Conservation (phyloP, 2,888 invertebrate genomes). For the Cheilosia vulpina region DNA sequence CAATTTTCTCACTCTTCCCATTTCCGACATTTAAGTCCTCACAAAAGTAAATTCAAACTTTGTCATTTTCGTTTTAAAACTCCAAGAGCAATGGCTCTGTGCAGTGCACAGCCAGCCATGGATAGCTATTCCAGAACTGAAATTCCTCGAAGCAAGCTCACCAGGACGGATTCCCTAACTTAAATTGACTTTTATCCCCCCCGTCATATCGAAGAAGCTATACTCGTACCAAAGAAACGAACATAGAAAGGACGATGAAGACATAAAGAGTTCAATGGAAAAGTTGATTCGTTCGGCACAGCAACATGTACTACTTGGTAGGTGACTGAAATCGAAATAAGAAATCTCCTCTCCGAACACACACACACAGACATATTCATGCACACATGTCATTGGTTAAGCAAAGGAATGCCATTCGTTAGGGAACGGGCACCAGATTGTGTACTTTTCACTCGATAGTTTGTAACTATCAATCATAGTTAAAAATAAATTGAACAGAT, state of each 20-base stretch:
- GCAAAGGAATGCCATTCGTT: slow-evolving; percentile 11
- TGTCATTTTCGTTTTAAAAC: slow-evolving; percentile 49
- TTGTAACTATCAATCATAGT: slow-evolving; percentile 49
- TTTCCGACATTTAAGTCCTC: slow-evolving; percentile 59
- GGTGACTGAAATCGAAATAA: slow-evolving; percentile 31
- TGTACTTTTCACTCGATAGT: slow-evolving; percentile 7
- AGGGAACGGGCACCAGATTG: slow-evolving; percentile 2
- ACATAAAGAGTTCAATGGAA: slow-evolving; percentile 20
- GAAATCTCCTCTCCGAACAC: background rate
- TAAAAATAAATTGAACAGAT: slow-evolving; percentile 52
- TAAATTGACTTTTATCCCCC: slow-evolving; percentile 67
- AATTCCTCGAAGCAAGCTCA: slow-evolving; percentile 41
- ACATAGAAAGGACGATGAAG: slow-evolving; percentile 18
- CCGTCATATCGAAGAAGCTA: slow-evolving; percentile 31
- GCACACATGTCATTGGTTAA: slow-evolving; percentile 25
- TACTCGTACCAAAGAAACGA: slow-evolving; percentile 20
- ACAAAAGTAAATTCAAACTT: slow-evolving; percentile 61
- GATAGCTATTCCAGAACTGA: slow-evolving; percentile 23
- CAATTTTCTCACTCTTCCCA: slow-evolving; percentile 17
- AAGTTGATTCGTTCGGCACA: slow-evolving; percentile 45
- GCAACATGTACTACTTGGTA: background rate
- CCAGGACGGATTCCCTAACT: slow-evolving; percentile 57
- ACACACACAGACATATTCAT: background rate
- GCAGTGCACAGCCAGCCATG: background rate
- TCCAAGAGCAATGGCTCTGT: slow-evolving; percentile 12